Base-by-base conservation (phyloP, 53 echinoderm and acorn worm genomes). In the Hippasteria phrygiana region DNA sequence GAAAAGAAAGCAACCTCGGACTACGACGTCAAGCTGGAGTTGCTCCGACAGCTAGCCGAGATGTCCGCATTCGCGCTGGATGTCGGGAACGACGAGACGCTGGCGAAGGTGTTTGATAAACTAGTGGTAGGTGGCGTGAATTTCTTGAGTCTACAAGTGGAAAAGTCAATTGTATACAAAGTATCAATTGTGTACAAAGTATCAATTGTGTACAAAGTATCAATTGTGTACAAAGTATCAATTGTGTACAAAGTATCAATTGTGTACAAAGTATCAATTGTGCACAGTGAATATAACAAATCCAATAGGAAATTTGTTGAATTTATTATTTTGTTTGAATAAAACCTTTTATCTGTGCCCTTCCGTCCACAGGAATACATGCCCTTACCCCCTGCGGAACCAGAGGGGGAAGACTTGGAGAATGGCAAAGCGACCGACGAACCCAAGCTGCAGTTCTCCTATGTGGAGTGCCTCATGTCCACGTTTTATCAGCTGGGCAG, bases 401-500 rank as follows among this genome's bases (percentile, higher is more conserved):
- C 51, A 18, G 96, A 96, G 62, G 88, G 75, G 0, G 93, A 90
- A 12, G 90, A 90, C 24, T 46, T 88, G 16, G 83, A 89, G 45
- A 88, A 85, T 20, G 85, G 85, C 1, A 85, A 92, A 80, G 75
- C 80, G 5, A 64, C 87, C 2, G 82, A 48, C 2, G 94, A 94
- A 5, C 97, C 97, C 53, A 94, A 98, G 45, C 88, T 98, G 20
- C 98, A 98, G 69, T 98, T 98, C 62, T 98, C 98, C 14, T 91
- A 94, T 17, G 99, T 99, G 20, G 99, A 99, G 71, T 96, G 99
- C 73, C 90, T 99, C 28, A 99, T 99, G 96, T 93, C 81, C 73
- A 78, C 98, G 78, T 96, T 94, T 90, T 94, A 99, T 69, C 93
- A 94, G 75, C 71, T 99, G 74, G 99, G 81, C 17, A 89, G 80